Evolutionary conservation across 2,113 vertebrate genomes (phyloP), one percentile per base, ranked within the genome.

Genomic region (Asarcornis scutulata): DNA sequence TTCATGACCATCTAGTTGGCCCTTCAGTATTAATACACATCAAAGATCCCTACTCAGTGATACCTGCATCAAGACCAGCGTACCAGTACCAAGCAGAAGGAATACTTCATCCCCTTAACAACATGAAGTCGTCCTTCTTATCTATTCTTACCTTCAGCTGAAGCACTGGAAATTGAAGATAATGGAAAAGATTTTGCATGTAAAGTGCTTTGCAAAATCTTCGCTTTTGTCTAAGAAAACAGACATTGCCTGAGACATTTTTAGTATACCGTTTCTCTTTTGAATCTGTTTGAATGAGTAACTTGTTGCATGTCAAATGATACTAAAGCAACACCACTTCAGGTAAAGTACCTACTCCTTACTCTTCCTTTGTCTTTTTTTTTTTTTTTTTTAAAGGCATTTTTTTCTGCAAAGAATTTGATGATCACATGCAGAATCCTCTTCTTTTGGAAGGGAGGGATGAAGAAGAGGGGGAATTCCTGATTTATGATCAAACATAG

Each of bases 401-500:
- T 62, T 68, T 86, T 85, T 40, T 68, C 20, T 79, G 32, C 6
- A 89, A 92, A 42, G 48, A 85, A 79, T 66, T 60, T 69, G 53
- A 95, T 53, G 66, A 75, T 62, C 66, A 75, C 26, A 29, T 13
- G 13, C 55, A 83, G 46, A 86, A 78, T 81, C 22, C 4, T 84
- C 79, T 73, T 84, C 34, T 89, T 92, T 66, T 36, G 38, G 66
- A 83, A 32, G n/a, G 42, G 25, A 72, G 38, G 32, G 42, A 59
- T 38, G 13, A 78, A 38, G 44, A 89, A 86, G 36, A 85, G 23
- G 32, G 40, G 34, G 53, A 93, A 86, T 90, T 95, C 68, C 80
- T 90, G 83, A 91, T 96, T 97, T 96, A 94, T 84, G 83, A 82
- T 86, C 92, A 90, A 94, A 88, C 91, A 86, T 81, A 95, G 88